Evolutionary conservation across 2,888 invertebrate species (phyloP), one percentile per base, ranked within the genome.

Genomic region (Acleris emargana): DNA sequence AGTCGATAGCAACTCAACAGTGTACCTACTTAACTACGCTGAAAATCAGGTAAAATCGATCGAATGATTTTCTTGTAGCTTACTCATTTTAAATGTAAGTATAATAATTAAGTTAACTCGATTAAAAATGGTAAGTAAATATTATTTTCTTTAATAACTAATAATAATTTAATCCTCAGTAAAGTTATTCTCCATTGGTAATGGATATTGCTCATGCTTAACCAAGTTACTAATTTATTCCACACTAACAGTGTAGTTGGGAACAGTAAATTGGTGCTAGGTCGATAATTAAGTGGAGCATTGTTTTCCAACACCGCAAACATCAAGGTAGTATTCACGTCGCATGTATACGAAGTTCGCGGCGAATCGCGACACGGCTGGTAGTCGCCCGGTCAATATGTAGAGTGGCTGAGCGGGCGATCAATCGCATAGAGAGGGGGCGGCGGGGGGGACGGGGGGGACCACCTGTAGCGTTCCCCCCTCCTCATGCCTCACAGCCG

Each of bases 351-450:
- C 76, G 77, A 82, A 87, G 86, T 87, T 87, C 75, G 81, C 81
- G 80, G 81, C 73, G 86, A 81, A 83, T 82, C 79, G 82, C 84
- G 84, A 88, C 88, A 87, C 90, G 90, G 83, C 88, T 82, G 87
- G 82, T 82, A 83, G 86, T 83, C 83, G 83, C 82, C 88, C 89
- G 91, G 89, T 91, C 91, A 91, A 91, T 92, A 92, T 88, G 91
- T 89, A 87, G 91, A 91, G 91, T 91, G 91, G 90, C 86, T 83
- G 86, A 85, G 88, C 86, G 82, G 84, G 85, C 90, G 90, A 91
- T 91, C 91, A 91, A 91, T 91, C 89, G 88, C 84, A 82, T 74
- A 79, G 87, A 83, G 85, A 80, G 82, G 81, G 77, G 79, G 72
- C 45, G 73, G 69, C 74, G 69, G n/a, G 25, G 68, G 74, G 1